A percentile compares a stretch with the other conserved stretches of the same genome.
Evolutionary conservation across 2,888 invertebrate genomes (phyloP).

Genomic region (Mesoligia furuncula): DNA sequence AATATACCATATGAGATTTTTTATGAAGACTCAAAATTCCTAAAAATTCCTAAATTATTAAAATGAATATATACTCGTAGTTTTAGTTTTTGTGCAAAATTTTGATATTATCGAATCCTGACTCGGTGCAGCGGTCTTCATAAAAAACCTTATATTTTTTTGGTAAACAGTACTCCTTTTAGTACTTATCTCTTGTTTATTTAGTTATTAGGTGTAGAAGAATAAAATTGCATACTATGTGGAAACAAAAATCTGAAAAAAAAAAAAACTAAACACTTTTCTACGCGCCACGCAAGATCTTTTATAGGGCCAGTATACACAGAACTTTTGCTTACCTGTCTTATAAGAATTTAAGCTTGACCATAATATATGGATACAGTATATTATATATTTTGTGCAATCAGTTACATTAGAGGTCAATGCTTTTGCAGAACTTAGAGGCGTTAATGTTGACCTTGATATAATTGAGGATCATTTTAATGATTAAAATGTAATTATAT

Average conservation of each 20-base stretch:
- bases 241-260: constrained; percentile 52
- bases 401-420: constrained; percentile 50
- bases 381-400: constrained; percentile 48
- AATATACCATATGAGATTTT: constrained; percentile 70
- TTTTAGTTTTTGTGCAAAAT: constrained; percentile 47
- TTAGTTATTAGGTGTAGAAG: constrained; percentile 66
- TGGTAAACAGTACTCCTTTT: constrained; percentile 67
- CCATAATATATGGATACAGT: constrained; percentile 45
- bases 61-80: constrained; percentile 57
- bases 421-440: constrained; percentile 39
- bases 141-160: constrained; percentile 67
- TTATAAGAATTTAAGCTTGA: constrained; percentile 46
- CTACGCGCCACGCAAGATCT: constrained; percentile 51
- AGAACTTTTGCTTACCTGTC: constrained; percentile 49
- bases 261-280: constrained; percentile 50
- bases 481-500: constrained; percentile 59
- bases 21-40: constrained; percentile 69
- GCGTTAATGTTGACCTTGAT: constrained; percentile 64
- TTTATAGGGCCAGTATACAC: constrained; percentile 65
- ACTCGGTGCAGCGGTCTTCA: constrained; percentile 53
- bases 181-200: constrained; percentile 74
- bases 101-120: constrained; percentile 61
- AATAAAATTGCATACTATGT: constrained; percentile 55
- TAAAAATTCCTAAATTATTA: constrained; percentile 58
- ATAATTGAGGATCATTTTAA: constrained; percentile 67